phyloP scores from a whole-genome alignment of 2,888 invertebrate species.

The Stictocephala bisonia region DNA sequence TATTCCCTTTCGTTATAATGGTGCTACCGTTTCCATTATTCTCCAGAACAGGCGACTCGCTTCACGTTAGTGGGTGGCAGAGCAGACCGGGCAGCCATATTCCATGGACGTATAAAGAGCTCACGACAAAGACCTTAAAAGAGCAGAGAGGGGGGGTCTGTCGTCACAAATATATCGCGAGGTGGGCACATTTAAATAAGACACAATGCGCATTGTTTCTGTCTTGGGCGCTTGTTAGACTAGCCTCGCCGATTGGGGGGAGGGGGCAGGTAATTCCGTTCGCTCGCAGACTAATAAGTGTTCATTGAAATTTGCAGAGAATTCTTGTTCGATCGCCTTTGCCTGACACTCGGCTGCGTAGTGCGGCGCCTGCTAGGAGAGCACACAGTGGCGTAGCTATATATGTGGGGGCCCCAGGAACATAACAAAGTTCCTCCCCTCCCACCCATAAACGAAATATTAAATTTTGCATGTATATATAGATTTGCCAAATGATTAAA shows the following conservation, averaged over 20 bases:
- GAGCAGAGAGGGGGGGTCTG: constrained; percentile 2
- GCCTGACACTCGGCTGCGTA: constrained; percentile 27
- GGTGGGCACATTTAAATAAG: constrained; percentile 37
- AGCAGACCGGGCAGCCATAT: constrained; percentile 8
- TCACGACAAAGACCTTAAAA: constrained; percentile 40
- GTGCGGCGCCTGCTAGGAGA: no score
- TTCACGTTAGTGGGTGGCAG: constrained; percentile 8
- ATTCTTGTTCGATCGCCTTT: constrained; percentile 38
- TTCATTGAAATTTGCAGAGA: constrained; percentile 41
- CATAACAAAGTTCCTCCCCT: no score
- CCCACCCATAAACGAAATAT: no score
- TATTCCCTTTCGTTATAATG: no score
- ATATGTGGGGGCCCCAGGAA: no score
- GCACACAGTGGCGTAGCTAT: no score
- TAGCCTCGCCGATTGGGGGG: not conserved
- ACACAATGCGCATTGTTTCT: constrained; percentile 38
- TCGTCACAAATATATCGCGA: constrained; percentile 31
- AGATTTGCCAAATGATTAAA: no score
- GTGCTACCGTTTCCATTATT: no score
- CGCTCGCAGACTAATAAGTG: constrained; percentile 42
- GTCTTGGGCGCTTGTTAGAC: constrained; percentile 29
- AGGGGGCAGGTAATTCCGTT: constrained; percentile 33
- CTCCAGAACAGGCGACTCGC: constrained; percentile 1
- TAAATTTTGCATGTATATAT: no score
- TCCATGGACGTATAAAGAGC: constrained; percentile 33